Percentiles rank a stretch among this genome's conserved stretches.
These are phyloP conservation scores for Catocala fraxini DNA, from an alignment of 2,888 invertebrate genomes.

Conservation along the genomic window DNA sequence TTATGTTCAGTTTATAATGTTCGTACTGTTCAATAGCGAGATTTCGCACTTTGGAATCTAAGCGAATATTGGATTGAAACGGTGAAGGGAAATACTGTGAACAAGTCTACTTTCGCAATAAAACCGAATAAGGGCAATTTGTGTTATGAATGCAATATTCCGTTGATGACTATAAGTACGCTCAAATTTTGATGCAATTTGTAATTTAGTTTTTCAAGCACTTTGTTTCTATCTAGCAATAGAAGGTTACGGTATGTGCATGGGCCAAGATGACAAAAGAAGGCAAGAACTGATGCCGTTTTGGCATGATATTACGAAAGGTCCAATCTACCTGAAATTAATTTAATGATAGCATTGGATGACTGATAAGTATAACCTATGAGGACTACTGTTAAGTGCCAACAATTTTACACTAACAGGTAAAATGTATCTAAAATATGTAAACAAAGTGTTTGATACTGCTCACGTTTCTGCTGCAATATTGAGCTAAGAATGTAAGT, in stretches of 20 bases:
- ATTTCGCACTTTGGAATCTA: conserved; percentile 17
- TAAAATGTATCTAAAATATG: not conserved
- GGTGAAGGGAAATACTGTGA: conserved; percentile 18
- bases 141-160: conserved; percentile 19
- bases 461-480: not conserved
- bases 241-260: too few species aligned
- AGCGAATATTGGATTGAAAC: conserved; percentile 15
- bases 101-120: conserved; percentile 20
- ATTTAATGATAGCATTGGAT: too few species aligned
- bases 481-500: not conserved
- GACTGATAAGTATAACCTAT: too few species aligned
- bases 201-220: not conserved
- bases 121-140: conserved; percentile 21
- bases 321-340: too few species aligned
- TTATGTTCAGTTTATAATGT: too few species aligned
- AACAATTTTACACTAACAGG: not conserved
- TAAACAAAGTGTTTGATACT: not conserved
- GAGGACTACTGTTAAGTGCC: not conserved
- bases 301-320: too few species aligned
- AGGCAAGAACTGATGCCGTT: not conserved
- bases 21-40: not conserved
- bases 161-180: conserved; percentile 25
- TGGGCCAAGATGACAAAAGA: not conserved
- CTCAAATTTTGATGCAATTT: conserved; percentile 3
- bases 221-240: not conserved